These are phyloP conservation scores for Beaufortia kweichowensis DNA, from an alignment of 2,113 vertebrate genomes.

Conservation along the genomic window DNA sequence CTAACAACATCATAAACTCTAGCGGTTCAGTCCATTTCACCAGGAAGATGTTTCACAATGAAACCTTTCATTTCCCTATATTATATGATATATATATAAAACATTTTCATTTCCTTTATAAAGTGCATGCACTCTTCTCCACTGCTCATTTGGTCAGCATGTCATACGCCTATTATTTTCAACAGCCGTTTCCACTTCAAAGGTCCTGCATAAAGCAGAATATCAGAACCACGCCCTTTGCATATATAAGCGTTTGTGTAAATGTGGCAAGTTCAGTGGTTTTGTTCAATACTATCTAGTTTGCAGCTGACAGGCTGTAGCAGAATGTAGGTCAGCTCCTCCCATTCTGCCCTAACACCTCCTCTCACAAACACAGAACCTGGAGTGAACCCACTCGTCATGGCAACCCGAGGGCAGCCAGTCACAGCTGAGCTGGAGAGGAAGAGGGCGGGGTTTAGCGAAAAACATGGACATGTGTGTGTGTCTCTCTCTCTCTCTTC, in stretches of 20 bases:
- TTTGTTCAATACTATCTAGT: conserved; percentile 31
- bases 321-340: conserved; percentile 73
- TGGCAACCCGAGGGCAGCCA: conserved; percentile 49
- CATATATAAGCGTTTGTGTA: conserved; percentile 2
- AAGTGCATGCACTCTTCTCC: background rate
- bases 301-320: conserved; percentile 18
- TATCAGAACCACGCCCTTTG: background rate
- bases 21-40: no score
- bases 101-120: background rate
- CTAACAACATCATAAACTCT: background rate
- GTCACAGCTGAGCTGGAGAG: conserved; percentile 25
- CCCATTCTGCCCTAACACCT: conserved; percentile 19
- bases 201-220: background rate
- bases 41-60: background rate
- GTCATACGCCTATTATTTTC: background rate
- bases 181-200: background rate
- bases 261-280: conserved; percentile 26
- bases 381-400: conserved; percentile 62
- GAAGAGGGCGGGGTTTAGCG: conserved; percentile 8
- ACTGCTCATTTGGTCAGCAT: background rate
- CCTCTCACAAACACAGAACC: conserved; percentile 58
- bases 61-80: background rate
- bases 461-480: conserved; percentile 43
- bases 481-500: conserved; percentile 34
- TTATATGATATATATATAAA: background rate